Percentiles rank a stretch among this genome's conserved stretches.
These are phyloP conservation scores for Eurois occulta DNA, from an alignment of 2,888 invertebrate genomes.

Conservation along the genomic window DNA sequence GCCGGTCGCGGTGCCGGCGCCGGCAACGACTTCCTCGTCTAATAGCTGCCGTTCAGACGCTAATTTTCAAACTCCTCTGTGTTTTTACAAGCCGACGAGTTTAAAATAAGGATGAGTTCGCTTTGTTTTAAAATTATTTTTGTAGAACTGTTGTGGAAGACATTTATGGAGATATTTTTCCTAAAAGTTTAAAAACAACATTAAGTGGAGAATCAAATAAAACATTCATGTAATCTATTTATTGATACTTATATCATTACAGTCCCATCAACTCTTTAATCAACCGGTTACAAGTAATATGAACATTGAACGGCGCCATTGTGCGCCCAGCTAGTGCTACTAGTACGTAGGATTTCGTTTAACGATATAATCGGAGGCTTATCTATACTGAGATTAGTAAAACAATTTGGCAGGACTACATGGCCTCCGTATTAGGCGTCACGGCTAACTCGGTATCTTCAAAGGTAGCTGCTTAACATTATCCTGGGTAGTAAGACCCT, in stretches of 20 bases:
- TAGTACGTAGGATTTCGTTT: constrained; percentile 1
- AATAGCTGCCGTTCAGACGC: constrained; percentile 30
- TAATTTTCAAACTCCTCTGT: constrained; percentile 20
- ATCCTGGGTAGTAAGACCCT: constrained; percentile 38
- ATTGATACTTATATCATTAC: background rate
- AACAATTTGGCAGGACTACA: constrained; percentile 30
- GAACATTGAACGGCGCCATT: background rate
- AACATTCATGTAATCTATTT: background rate
- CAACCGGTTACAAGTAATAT: constrained; percentile 7
- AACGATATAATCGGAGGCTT: constrained; percentile 1
- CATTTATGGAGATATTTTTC: background rate
- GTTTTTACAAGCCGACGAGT: background rate
- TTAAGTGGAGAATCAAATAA: background rate
- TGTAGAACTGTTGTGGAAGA: background rate
- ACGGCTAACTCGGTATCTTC: constrained; percentile 35
- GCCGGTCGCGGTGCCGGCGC: constrained; percentile 59
- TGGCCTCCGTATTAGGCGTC: constrained; percentile 14
- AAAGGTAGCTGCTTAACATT: constrained; percentile 42
- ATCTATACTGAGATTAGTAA: constrained; percentile 28
- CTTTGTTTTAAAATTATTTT: background rate
- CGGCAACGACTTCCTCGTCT: constrained; percentile 44
- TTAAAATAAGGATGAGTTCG: background rate
- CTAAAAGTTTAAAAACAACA: background rate
- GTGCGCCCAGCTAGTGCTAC: constrained; percentile 22
- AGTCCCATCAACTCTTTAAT: background rate